phyloP scores from a whole-genome alignment of 2,113 vertebrate genomes.

The Corvus hawaiiensis region DNA sequence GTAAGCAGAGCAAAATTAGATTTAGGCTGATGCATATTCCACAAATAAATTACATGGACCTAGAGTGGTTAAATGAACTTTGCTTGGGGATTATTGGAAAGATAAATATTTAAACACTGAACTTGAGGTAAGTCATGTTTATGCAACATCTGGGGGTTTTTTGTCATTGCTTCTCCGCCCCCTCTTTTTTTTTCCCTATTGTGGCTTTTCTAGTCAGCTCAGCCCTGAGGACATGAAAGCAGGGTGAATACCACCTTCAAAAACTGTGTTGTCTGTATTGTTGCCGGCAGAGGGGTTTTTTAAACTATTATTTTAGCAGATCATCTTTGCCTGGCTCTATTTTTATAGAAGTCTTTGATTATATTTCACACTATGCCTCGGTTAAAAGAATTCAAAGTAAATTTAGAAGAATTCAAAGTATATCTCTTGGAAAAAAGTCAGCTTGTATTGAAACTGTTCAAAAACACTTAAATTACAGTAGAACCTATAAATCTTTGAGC shows the following conservation, averaged over 20 bases:
- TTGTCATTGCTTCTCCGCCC: not conserved
- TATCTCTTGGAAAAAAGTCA: not conserved
- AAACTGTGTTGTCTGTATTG: not conserved
- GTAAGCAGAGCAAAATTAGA: slow-evolving; percentile 58
- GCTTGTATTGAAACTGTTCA: not conserved
- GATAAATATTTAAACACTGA: slow-evolving; percentile 61
- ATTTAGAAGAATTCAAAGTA: not conserved
- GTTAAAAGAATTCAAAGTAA: not conserved
- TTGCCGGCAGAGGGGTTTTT: not conserved
- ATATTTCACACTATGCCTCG: not conserved
- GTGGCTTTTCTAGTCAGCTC: slow-evolving; percentile 27
- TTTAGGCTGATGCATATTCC: slow-evolving; percentile 34
- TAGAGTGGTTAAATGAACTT: slow-evolving; percentile 51
- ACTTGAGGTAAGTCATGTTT: slow-evolving; percentile 52
- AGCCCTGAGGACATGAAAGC: not conserved
- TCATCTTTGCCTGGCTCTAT: not conserved
- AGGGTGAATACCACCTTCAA: not conserved
- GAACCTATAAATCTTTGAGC: not conserved
- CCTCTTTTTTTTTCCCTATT: not conserved
- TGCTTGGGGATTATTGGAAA: slow-evolving; percentile 55
- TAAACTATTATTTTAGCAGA: not conserved
- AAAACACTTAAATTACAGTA: not conserved
- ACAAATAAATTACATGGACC: slow-evolving; percentile 40
- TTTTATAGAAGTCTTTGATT: not conserved
- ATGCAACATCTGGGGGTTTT: not conserved